These are phyloP conservation scores for Oreotrochilus melanogaster DNA, from an alignment of 2,113 vertebrate genomes.

Conservation along the genomic window DNA sequence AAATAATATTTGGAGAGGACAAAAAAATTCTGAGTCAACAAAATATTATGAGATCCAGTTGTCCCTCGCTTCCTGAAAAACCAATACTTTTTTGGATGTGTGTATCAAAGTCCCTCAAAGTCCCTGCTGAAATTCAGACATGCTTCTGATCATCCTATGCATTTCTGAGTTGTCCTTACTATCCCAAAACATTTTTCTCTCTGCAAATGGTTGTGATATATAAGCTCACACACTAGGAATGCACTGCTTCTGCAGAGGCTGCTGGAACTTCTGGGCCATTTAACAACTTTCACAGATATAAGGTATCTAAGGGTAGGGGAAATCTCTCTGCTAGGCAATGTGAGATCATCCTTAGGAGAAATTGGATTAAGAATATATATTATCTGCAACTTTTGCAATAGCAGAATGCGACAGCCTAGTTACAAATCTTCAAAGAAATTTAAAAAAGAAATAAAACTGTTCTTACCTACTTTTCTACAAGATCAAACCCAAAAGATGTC, in stretches of 20 bases:
- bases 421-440: background rate
- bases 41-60: background rate
- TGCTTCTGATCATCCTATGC: background rate
- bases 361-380: background rate
- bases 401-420: background rate
- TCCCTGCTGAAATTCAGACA: background rate
- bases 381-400: background rate
- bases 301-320: background rate
- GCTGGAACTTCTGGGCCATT: background rate
- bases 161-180: background rate
- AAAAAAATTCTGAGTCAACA: background rate
- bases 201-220: background rate
- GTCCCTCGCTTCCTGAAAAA: too few relatives aligned
- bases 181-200: background rate
- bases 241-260: background rate
- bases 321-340: background rate
- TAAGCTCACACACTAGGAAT: background rate
- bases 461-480: background rate
- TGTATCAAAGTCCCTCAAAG: background rate
- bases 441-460: background rate
- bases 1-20: background rate
- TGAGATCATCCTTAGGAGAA: background rate
- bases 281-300: background rate
- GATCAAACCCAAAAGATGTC: background rate
- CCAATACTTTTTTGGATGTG: background rate